A percentile compares a stretch with the other conserved stretches of the same genome.
phyloP scores from a whole-genome alignment of 37 sponge, comb jelly and placozoan genomes.

The Beroe ovata region DNA sequence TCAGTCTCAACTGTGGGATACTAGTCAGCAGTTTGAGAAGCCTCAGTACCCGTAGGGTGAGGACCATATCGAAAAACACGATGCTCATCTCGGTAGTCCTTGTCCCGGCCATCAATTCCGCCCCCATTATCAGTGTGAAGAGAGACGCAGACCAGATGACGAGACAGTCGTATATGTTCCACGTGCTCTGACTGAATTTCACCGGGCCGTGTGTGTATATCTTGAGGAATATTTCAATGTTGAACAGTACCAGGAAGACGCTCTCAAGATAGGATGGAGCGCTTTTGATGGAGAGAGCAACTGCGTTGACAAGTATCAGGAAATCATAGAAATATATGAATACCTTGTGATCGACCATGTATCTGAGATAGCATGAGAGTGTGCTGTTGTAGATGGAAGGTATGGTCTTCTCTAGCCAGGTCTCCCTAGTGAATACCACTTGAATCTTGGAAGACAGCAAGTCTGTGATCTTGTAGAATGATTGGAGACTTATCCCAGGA shows the following conservation, averaged over 20 bases:
- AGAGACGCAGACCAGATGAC: conserved; percentile 34
- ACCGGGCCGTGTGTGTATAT: conserved; percentile 56
- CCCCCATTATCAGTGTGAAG: conserved; percentile 17
- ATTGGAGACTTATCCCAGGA: conserved; percentile 12
- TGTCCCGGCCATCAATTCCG: background rate
- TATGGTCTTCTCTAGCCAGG: background rate
- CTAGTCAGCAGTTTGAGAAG: conserved; percentile 65
- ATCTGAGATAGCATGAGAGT: conserved; percentile 5
- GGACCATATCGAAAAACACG: conserved; percentile 64
- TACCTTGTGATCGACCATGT: background rate
- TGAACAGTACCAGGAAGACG: conserved; percentile 69
- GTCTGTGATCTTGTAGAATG: conserved; percentile 16
- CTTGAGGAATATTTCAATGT: conserved; percentile 69
- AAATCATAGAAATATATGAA: conserved; percentile 66
- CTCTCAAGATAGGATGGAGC: conserved; percentile 23
- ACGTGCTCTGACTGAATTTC: conserved; percentile 33
- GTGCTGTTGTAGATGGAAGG: conserved; percentile 15
- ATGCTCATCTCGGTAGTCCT: conserved; percentile 1
- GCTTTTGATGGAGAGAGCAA: background rate
- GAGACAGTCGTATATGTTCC: conserved; percentile 68
- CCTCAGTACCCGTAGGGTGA: conserved; percentile 70
- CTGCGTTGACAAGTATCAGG: conserved; percentile 68
- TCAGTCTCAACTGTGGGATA: conserved; percentile 31
- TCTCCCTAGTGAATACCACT: background rate
- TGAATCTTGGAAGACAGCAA: background rate